Evolutionary conservation across 2,888 invertebrate genomes (phyloP), one percentile per base, ranked within the genome.

Genomic region (Anarsia innoxiella): DNA sequence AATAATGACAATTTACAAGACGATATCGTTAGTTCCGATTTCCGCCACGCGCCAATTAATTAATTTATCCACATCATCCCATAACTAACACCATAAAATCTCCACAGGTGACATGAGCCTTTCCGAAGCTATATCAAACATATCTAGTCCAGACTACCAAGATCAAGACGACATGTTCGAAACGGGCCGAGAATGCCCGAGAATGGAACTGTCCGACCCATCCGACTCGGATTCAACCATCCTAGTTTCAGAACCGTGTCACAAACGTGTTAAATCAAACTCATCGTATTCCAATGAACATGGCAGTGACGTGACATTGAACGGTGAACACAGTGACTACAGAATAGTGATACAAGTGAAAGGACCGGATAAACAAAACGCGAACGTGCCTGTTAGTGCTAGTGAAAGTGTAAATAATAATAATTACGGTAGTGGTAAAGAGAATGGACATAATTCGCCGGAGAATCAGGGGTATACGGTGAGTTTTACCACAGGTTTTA

Each of bases 191-290:
- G 93, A 94, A 73, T 89, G 92, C 66, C 91, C 92, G 53, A 78
- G 89, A 32, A 94, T 94, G 93, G 93, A 92, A 66, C 88, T 94
- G 54, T 94, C 94, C 66, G 94, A 95, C 83, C 93, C 93, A 33
- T 94, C 93, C 70, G 94, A 95, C 83, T 94, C 94, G 54, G 94
- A 95, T 74, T 94, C 94, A 46, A 95, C 94, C 33, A 91, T 95
- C 52, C 86, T 95, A 36, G 94, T 93, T 41, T 94, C 93, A 39
- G 93, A 93, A 66, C 92, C 92, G 31, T 88, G 88, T 39, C 89
- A 89, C 66, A 88, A 82, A 39, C 73, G 82, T 5, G 80, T 75
- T 40, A 86, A 86, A 48, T 77, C 82, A 1, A 79, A 75, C 51
- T 72, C 82, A 1, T 65, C 74, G 0, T 80, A 84, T 41, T 82